A percentile compares a stretch with the other conserved stretches of the same genome.
Conservation (phyloP, 2,797 vertebrate genomes). For the Erethizon dorsatum region DNA sequence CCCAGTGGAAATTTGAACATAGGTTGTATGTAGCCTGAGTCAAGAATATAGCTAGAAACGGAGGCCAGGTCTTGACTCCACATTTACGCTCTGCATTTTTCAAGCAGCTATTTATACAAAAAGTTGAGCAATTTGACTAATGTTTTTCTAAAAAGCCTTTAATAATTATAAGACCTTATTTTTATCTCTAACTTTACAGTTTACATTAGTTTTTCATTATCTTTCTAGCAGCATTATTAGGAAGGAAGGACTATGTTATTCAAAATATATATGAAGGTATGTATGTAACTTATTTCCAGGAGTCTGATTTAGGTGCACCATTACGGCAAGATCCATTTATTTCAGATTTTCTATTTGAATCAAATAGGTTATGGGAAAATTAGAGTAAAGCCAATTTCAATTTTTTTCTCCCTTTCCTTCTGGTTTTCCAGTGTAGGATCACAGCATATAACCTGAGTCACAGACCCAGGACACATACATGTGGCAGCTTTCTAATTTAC, state of each 20-base stretch:
- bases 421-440: not conserved
- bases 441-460: not conserved
- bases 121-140: not conserved
- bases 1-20: not conserved
- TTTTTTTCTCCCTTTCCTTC: not conserved
- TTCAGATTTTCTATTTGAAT: not conserved
- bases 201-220: not conserved
- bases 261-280: not conserved
- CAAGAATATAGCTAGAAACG: not conserved
- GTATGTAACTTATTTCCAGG: not conserved
- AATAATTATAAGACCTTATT: not conserved
- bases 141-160: not conserved
- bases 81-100: not conserved
- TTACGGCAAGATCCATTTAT: not conserved
- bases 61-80: not conserved
- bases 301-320: too few species aligned
- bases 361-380: not conserved
- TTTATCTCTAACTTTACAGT: not conserved
- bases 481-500: not conserved
- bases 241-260: not conserved
- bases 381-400: not conserved
- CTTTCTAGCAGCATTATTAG: not conserved
- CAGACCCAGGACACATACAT: not conserved
- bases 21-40: not conserved
- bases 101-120: not conserved